phyloP scores from a whole-genome alignment of 2,113 vertebrate genomes.

The Mohoua ochrocephala region DNA sequence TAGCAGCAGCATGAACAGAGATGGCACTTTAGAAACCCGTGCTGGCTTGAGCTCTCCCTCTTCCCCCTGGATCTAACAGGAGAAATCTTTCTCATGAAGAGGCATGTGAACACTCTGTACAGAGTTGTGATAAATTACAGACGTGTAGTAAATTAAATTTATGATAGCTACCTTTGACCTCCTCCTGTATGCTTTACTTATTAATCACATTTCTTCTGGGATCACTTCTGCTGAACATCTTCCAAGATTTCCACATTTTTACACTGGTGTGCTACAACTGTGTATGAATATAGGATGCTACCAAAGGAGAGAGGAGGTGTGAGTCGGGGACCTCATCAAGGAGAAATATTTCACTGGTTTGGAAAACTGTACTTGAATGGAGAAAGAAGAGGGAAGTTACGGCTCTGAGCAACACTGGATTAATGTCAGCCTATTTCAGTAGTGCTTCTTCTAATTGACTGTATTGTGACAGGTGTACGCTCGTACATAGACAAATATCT shows the following conservation, averaged over 20 bases:
- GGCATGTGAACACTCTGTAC: neutral
- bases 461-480: neutral
- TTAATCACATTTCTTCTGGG: neutral
- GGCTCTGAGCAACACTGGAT: neutral
- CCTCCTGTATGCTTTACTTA: neutral
- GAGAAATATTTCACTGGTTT: neutral
- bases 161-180: slow-evolving; percentile 3
- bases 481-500: neutral
- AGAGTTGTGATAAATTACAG: slow-evolving; percentile 15
- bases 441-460: neutral
- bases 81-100: neutral
- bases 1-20: neutral
- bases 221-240: neutral
- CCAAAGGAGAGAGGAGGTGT: neutral
- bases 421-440: neutral
- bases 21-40: neutral
- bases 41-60: neutral
- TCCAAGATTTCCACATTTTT: neutral
- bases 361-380: neutral
- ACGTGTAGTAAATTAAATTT: neutral
- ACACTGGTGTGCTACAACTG: neutral
- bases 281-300: neutral
- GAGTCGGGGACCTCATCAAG: neutral
- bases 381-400: neutral
- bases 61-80: neutral